A percentile compares a stretch with the other conserved stretches of the same genome.
Conservation (phyloP, 64 coral and sea anemone genomes). For the Platygyra sinensis region DNA sequence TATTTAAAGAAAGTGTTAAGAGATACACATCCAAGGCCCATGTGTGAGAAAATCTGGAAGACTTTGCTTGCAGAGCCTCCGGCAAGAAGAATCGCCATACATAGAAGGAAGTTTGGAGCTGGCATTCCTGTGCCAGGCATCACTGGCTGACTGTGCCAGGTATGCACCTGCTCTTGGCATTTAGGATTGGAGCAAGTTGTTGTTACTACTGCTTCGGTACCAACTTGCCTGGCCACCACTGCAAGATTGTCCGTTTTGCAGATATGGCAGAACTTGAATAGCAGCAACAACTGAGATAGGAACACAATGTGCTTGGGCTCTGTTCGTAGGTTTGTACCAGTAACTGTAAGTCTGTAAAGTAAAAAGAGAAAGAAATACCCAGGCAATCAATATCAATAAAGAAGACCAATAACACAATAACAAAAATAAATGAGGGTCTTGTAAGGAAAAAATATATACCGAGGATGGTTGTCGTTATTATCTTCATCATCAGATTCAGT, state of each 20-base stretch:
- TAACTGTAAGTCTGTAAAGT: too few relatives aligned
- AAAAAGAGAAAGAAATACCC: too few relatives aligned
- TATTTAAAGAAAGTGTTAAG: not conserved
- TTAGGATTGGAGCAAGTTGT: constrained; percentile 13
- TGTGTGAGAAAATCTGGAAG: constrained; percentile 19
- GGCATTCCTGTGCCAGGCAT: constrained; percentile 17
- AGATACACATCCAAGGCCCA: constrained; percentile 43
- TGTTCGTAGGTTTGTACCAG: constrained; percentile 52
- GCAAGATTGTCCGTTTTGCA: constrained; percentile 44
- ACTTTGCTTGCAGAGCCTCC: constrained; percentile 54
- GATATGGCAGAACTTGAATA: constrained; percentile 65
- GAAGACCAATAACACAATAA: too few relatives aligned
- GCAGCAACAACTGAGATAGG: constrained; percentile 42
- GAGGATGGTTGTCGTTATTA: too few relatives aligned
- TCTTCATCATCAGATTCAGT: too few relatives aligned
- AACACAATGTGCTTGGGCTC: constrained; percentile 61
- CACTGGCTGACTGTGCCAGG: constrained; percentile 44
- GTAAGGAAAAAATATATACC: too few relatives aligned
- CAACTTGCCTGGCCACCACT: not conserved
- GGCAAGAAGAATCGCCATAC: constrained; percentile 33
- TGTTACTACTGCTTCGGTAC: constrained; percentile 56
- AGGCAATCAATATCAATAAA: too few relatives aligned
- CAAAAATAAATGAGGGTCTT: too few relatives aligned
- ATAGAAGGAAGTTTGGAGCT: constrained; percentile 43
- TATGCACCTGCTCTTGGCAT: constrained; percentile 39